Evolutionary conservation across 2,113 vertebrate genomes (phyloP).

Genomic region (Dicaeum eximium): DNA sequence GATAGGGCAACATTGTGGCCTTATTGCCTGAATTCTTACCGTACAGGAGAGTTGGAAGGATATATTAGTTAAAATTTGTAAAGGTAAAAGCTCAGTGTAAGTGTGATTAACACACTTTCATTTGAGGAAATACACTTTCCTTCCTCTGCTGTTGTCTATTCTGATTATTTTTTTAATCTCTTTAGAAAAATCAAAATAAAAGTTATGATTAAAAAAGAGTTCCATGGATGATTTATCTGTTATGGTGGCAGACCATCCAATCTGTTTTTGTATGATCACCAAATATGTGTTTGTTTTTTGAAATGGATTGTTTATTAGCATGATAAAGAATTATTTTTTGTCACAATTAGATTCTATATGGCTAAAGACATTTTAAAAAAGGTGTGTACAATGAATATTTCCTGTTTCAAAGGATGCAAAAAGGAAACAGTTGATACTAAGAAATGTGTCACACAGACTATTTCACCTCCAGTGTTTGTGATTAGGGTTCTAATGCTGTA

Average conservation of each 20-base stretch:
- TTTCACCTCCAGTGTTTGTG: conserved; percentile 52
- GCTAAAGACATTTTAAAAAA: not conserved
- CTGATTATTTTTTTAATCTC: not conserved
- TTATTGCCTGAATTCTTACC: not conserved
- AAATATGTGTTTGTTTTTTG: not conserved
- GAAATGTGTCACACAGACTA: not conserved
- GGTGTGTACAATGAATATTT: not conserved
- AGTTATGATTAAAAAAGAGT: not conserved
- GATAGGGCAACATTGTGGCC: not conserved
- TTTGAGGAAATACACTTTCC: not conserved
- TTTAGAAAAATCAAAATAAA: not conserved
- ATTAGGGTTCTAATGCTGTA: conserved; percentile 60
- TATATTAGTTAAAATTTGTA: not conserved
- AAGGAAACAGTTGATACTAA: not conserved
- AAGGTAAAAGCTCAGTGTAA: not conserved
- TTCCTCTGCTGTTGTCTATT: not conserved
- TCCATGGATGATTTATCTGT: not conserved
- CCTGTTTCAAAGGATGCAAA: not conserved
- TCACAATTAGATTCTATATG: not conserved
- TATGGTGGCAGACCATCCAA: accelerated
- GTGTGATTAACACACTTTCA: not conserved
- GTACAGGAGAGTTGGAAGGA: not conserved
- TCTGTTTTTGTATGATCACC: not conserved
- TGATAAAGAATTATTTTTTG: not conserved
- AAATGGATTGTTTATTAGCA: not conserved